Conservation (phyloP, 2,113 vertebrate genomes). For the Nibea albiflora region DNA sequence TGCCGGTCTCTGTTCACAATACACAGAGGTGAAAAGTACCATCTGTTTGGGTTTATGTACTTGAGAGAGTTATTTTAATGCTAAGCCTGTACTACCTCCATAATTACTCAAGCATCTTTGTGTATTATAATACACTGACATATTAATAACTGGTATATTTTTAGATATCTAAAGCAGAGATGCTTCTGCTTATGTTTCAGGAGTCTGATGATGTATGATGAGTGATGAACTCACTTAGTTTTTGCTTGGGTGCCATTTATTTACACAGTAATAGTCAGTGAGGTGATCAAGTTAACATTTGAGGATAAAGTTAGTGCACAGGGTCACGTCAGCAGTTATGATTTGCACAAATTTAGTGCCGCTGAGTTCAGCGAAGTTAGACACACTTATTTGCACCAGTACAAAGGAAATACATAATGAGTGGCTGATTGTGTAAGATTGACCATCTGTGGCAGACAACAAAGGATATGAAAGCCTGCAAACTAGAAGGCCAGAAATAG, state of each 20-base stretch:
- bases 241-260: slow-evolving; percentile 33
- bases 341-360: background rate
- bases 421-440: background rate
- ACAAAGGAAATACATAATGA: background rate
- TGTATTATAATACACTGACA: slow-evolving; percentile 31
- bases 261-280: background rate
- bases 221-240: slow-evolving; percentile 27
- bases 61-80: slow-evolving; percentile 52
- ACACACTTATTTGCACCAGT: background rate
- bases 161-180: slow-evolving; percentile 19
- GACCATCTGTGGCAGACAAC: background rate
- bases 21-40: slow-evolving; percentile 15
- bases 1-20: background rate
- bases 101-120: slow-evolving; percentile 31
- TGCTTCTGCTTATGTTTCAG: slow-evolving; percentile 40
- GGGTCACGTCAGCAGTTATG: background rate
- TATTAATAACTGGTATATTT: slow-evolving; percentile 44
- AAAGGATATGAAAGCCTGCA: background rate
- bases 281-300: slow-evolving; percentile 1
- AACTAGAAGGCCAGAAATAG: background rate
- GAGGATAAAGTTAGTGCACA: background rate
- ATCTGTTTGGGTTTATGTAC: background rate
- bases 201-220: slow-evolving; percentile 12
- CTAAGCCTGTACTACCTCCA: slow-evolving; percentile 27
- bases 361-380: background rate